Percentiles rank a stretch among this genome's conserved stretches.
Conservation (phyloP, 2,888 invertebrate genomes). For the Mythimna lalbum region DNA sequence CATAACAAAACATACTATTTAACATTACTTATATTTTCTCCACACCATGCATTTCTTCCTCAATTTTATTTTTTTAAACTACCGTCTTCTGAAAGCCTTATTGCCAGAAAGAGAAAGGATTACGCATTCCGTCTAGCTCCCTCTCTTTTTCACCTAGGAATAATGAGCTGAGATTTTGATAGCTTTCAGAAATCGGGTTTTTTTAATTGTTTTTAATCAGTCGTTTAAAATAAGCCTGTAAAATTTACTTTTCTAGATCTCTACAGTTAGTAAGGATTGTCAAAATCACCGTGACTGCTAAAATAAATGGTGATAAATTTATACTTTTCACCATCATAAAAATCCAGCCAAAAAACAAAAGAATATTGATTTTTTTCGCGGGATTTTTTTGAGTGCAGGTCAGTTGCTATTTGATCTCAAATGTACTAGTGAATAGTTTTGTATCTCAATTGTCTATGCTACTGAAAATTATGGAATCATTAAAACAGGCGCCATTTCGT, state of each 20-base stretch:
- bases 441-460: too few relatives aligned
- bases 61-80: conserved; percentile 10
- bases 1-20: conserved; percentile 59
- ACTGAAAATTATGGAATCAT: too few relatives aligned
- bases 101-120: neutral
- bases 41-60: conserved; percentile 48
- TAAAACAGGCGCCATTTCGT: too few relatives aligned
- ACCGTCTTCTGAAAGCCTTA: conserved; percentile 2
- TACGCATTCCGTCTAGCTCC: neutral
- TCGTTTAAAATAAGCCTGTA: neutral
- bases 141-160: neutral
- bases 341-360: too few relatives aligned
- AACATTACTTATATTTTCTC: conserved; percentile 59
- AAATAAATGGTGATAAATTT: too few relatives aligned
- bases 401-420: too few relatives aligned
- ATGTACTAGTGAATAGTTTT: too few relatives aligned
- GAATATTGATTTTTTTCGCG: too few relatives aligned
- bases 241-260: neutral
- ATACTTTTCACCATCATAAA: too few relatives aligned
- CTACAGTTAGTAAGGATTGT: too few relatives aligned
- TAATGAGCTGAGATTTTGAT: neutral
- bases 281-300: too few relatives aligned
- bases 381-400: too few relatives aligned
- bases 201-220: conserved; percentile 2
- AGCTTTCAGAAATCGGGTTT: conserved; percentile 1